A percentile compares a stretch with the other conserved stretches of the same genome.
These are phyloP conservation scores for Isichthys henryi DNA, from an alignment of 2,113 vertebrate genomes.

Conservation along the genomic window DNA sequence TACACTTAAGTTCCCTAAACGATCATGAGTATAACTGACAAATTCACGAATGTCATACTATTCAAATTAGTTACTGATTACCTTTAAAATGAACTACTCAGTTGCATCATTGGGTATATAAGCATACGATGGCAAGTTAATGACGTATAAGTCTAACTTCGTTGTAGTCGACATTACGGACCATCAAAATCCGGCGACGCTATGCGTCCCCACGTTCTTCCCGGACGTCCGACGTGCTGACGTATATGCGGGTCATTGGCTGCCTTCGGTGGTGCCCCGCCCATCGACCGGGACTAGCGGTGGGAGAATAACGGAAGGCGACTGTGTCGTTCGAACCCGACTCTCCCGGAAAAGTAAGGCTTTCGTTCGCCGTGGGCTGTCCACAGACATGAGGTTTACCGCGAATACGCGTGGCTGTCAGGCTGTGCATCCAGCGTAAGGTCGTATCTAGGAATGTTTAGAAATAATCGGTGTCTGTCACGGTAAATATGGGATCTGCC, in stretches of 20 bases:
- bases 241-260: neutral
- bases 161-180: neutral
- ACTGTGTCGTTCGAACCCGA: neutral
- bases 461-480: neutral
- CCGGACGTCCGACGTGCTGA: neutral
- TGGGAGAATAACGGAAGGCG: slow-evolving; percentile 5
- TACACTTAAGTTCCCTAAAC: neutral
- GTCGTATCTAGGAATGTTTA: neutral
- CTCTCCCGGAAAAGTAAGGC: slow-evolving; percentile 8
- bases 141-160: neutral
- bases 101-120: neutral
- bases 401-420: neutral
- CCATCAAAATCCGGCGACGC: neutral
- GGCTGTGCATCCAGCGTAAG: neutral
- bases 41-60: neutral
- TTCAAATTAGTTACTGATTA: neutral
- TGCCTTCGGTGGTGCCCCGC: neutral
- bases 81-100: neutral
- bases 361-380: neutral
- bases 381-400: neutral
- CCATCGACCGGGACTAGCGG: neutral
- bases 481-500: neutral
- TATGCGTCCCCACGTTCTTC: neutral
- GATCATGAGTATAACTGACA: neutral
- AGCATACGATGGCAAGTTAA: neutral